Base-by-base conservation (phyloP, 1,140 invertebrate species). In the Acromyrmex heyeri region DNA sequence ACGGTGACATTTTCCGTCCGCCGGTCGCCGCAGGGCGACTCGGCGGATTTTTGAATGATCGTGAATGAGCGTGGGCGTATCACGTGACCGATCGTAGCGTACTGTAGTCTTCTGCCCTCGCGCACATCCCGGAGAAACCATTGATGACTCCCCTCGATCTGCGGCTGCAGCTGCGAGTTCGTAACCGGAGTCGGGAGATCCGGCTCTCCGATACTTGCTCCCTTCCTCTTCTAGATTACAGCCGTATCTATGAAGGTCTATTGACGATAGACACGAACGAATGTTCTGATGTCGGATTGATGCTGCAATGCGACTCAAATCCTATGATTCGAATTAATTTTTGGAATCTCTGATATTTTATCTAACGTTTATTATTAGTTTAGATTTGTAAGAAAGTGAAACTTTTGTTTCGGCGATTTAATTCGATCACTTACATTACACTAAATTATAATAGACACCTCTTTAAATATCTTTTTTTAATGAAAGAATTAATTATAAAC, bases 51-150 rank as follows among this genome's bases (percentile, higher is more conserved):
- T 81, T 81, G 78, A 81, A 81, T 81, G 50, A 81, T 81, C 50
- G 65, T 59, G 64, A 69, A 44, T 70, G 48, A 81, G 65, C 65
- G 78, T 81, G 21, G 78, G 65, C 78, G 78, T 57, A 48, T 70
- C 78, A 81, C 78, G 78, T 81, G 78, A 70, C 78, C 34, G 64
- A 81, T 81, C 50, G 78, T 81, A 81, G 38, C 50, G 75, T 81
- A 70, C 12, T 34, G 61, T 53, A 34, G 48, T 67, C 27, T 44
- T 10, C 38, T 18, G 61, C 27, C 44, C 48, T 38, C 64, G 34
- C 34, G 34, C n/a, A 44, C 30, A 53, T 69, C 38, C 77, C 14
- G 27, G 64, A 21, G 16, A 67, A 38, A 18, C 62, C 77, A 81
- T 81, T 81, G 77, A 81, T 44, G 65, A 69, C 14, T 24, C 5